A percentile compares a stretch with the other conserved stretches of the same genome.
Evolutionary conservation across 2,888 invertebrate species (phyloP).

Genomic region (Acronicta leporina): DNA sequence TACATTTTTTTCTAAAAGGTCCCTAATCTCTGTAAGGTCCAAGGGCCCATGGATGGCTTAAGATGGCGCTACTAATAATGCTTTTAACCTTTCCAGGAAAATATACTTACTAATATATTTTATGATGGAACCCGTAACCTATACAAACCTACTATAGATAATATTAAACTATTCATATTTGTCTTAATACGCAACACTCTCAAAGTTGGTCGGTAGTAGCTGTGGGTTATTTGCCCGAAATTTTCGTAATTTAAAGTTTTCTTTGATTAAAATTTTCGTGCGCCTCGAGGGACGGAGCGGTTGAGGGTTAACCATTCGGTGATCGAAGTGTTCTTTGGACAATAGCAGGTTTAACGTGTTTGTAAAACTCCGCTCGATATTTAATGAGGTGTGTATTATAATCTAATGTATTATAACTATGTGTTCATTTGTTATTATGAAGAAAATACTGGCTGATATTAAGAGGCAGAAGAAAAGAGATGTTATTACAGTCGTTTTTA

Average conservation of each 20-base stretch:
- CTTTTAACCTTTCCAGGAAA: too few species aligned
- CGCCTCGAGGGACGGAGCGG: slow-evolving; percentile 22
- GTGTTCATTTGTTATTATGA: too few species aligned
- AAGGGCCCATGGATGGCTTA: too few species aligned
- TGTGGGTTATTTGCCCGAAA: slow-evolving; percentile 51
- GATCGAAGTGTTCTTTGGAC: slow-evolving; percentile 19
- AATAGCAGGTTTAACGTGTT: slow-evolving; percentile 5
- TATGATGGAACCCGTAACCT: too few species aligned
- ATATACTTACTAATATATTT: too few species aligned
- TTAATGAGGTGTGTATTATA: background rate
- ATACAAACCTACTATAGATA: slow-evolving; percentile 42
- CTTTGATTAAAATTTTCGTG: slow-evolving; percentile 53
- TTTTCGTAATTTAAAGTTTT: slow-evolving; percentile 59
- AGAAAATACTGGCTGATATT: too few species aligned
- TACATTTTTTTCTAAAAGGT: too few species aligned
- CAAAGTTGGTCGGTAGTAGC: slow-evolving; percentile 42
- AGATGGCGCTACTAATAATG: too few species aligned
- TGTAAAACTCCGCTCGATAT: background rate
- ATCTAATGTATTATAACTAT: too few species aligned
- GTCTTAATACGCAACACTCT: slow-evolving; percentile 52
- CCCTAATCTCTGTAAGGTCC: too few species aligned
- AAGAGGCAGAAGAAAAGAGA: too few species aligned
- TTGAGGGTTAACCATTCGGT: slow-evolving; percentile 20
- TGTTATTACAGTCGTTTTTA: too few species aligned
- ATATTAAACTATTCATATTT: slow-evolving; percentile 65